Conservation (phyloP, 2,797 vertebrate species). For the Macropus fuliginosus region DNA sequence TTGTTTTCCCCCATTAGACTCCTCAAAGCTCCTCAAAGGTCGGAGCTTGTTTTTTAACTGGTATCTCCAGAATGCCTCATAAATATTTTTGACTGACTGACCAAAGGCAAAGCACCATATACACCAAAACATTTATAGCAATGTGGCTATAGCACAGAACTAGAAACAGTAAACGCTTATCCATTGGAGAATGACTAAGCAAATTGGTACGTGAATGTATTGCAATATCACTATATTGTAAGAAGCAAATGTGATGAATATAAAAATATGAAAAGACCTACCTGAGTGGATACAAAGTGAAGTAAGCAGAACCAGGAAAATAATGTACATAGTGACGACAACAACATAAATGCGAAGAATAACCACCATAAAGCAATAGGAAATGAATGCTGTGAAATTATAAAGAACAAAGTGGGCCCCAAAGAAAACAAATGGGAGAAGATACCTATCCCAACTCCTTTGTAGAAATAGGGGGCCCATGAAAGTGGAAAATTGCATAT, state of each 20-base stretch:
- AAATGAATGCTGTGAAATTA: background rate
- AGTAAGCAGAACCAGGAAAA: background rate
- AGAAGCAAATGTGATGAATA: background rate
- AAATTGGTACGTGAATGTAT: background rate
- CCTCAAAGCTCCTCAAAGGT: background rate
- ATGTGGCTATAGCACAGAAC: background rate
- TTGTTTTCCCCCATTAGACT: background rate
- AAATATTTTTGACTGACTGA: background rate
- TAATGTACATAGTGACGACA: no score
- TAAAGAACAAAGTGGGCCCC: background rate
- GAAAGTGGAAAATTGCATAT: background rate
- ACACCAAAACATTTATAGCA: background rate
- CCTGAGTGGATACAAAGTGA: background rate
- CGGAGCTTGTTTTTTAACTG: background rate
- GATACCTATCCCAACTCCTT: background rate
- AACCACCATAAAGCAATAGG: background rate
- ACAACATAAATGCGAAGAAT: background rate
- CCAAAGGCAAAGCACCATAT: background rate
- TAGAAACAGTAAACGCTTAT: background rate
- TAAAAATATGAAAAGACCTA: background rate
- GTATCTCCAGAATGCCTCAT: background rate
- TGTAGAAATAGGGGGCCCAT: background rate
- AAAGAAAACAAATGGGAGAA: background rate
- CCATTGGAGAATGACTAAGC: background rate
- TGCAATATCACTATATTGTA: background rate